Evolutionary conservation across 1,140 invertebrate species (phyloP), one percentile per base, ranked within the genome.

Genomic region (Panulirus ornatus): DNA sequence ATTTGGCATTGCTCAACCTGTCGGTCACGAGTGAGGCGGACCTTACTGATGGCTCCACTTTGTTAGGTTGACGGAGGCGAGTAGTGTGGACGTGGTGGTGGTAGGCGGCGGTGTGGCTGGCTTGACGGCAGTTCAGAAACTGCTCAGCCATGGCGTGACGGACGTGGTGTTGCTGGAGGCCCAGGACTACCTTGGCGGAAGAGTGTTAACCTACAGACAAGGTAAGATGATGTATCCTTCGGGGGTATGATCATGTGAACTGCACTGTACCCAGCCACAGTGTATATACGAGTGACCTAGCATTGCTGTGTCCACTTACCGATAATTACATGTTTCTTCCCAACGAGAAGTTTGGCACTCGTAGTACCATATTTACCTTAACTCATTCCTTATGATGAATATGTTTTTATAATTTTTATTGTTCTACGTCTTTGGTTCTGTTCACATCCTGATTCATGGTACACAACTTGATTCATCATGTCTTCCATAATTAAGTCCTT

Each of bases 61-160:
- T 34, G 19, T 11, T 30, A 86, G 84, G 71, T 22, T n/a, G 11
- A 30, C 30, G 3, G 8, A 14, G 30, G 86, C 86, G n/a, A 11
- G 5, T 14, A 36, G 51, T 34, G 66, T 51, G 1, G 86, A 85
- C 16, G 88, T 89, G 47, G 88, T 84, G 19, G 82, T 85, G 81
- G 83, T 89, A 2, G 91, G 83, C 30, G 85, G 73, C 16, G 91
- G 70, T 51, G 75, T 85, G n/a, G 82, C 84, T 38, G 88, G 82
- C 19, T 38, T 90, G 5, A 27, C 75, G 0, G 76, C 88, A 3
- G 16, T 81, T 34, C 70, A 78, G 11, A 86, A 82, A 5, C 73
- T 86, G 0, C 54, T 90, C 6, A 9, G 36, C 0, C 22, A 84
- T n/a, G 36, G 34, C n/a, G 82, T 90, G 8, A 44, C 34, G 9